Base-by-base conservation (phyloP, 2,797 vertebrate genomes). In the Danio jaintianensis region DNA sequence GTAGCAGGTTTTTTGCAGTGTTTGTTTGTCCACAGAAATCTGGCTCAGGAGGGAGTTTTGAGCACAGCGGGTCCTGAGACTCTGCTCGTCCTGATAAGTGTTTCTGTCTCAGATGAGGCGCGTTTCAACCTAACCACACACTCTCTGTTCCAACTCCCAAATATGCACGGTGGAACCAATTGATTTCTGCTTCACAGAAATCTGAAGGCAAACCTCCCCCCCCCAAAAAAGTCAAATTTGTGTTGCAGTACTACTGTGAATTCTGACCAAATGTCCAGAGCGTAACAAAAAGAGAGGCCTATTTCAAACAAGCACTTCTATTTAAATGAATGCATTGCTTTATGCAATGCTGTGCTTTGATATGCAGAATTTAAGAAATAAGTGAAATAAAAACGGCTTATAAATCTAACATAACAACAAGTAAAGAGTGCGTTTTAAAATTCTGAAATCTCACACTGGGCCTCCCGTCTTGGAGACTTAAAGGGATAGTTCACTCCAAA, bases 1-100 rank as follows among this genome's bases (percentile, higher is more conserved):
- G 76, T 69, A 55, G 77, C 20, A 5, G 63, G 77, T 84, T 61
- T 84, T 85, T 50, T 67, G 43, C n/a, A 7, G 36, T 68, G 64
- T 75, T 64, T 73, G 66, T 52, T 75, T 63, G 64, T 84, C 64
- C 56, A 15, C 62, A 61, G 70, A 50, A 59, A 69, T 36, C 67
- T 64, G 66, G 20, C 75, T 72, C 64, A 10, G 58, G 63, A 63
- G 70, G 71, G 67, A 78, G 56, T 20, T 75, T 66, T 77, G 75
- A 67, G 68, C 74, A 69, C 83, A 81, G 82, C 72, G 7, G 70
- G 67, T 55, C 75, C 70, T 48, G 66, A 83, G 76, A 79, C 79
- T 82, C 80, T 78, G 82, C 76, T 84, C 38, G 61, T 78, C 55
- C 55, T 75, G 82, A 82, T 84, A 82, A 84, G 79, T 79, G 76